Conservation (phyloP, 2,113 vertebrate species). For the Anhinga rufa region DNA sequence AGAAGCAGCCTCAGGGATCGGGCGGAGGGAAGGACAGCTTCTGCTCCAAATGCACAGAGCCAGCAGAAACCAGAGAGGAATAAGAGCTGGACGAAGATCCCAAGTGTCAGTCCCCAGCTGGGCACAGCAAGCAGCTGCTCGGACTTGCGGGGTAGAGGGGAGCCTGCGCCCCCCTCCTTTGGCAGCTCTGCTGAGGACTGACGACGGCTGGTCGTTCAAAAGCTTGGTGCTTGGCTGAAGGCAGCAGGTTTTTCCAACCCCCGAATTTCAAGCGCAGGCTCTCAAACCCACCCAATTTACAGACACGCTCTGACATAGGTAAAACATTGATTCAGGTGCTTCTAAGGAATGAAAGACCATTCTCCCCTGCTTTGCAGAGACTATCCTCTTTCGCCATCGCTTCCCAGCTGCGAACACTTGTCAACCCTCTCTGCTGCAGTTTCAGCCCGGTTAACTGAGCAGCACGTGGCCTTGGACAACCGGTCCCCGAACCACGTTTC, state of each 20-base stretch:
- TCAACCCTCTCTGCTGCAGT: background rate
- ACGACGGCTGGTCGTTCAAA: background rate
- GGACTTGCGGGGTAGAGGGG: accelerated
- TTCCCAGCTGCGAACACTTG: background rate
- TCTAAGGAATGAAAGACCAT: too few relatives aligned
- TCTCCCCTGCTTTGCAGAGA: background rate
- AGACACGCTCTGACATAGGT: background rate
- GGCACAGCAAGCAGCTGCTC: background rate
- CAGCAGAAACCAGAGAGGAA: accelerated
- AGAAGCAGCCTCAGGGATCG: accelerated
- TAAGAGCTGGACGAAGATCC: background rate
- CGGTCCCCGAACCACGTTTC: background rate
- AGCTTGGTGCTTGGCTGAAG: background rate
- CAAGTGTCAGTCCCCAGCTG: accelerated
- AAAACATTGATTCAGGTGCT: too few relatives aligned
- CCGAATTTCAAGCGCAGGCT: background rate
- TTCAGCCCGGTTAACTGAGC: background rate
- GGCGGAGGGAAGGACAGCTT: background rate
- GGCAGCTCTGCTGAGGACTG: background rate
- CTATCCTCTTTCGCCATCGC: background rate
- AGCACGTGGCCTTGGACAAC: background rate
- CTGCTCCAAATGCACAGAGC: background rate
- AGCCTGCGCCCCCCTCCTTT: accelerated
- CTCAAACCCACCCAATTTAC: background rate
- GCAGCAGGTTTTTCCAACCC: background rate